Base-by-base conservation (phyloP, 2,113 vertebrate species). In the Collichthys lucidus region DNA sequence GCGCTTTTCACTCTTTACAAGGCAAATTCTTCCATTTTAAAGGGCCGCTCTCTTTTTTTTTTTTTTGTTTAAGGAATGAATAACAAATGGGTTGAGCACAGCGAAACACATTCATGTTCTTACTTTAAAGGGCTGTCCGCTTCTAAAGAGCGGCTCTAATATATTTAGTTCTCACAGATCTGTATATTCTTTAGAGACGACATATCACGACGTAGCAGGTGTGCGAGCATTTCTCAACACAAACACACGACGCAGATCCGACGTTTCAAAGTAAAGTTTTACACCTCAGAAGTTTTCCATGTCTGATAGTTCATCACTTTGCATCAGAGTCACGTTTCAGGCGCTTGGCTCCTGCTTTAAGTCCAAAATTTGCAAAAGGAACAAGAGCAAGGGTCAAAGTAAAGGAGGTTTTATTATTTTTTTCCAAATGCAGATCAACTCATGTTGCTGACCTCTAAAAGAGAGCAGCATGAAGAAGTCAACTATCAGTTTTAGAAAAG, bases 1-100 rank as follows among this genome's bases (percentile, higher is more conserved):
- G 68, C 69, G 44, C 64, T 79, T 68, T 61, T 24, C 14, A n/a
- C 62, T 11, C 26, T 88, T 90, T 86, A 88, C 67, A 56, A 89
- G 89, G 67, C 55, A 47, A n/a, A 19, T 16, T 35, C 62, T 47
- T 60, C 80, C 49, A 72, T 22, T 76, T 69, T 73, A 75, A 20
- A 75, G 71, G 79, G 53, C 68, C 78, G 64, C 66, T 29, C 56
- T 70, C 76, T 83, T 52, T 59, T 77, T 52, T 19, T 50, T 60
- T 66, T 46, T 35, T 35, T 60, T 31, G 46, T 35, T 40, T 40
- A 67, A 60, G 4, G 56, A n/a, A 31, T 35, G 24, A 24, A 31
- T 22, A 66, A 80, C 79, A 85, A 77, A 82, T 60, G 66, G 60
- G 55, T 29, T n/a, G 72, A 70, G 47, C 61, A 35, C 42, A 35